A percentile compares a stretch with the other conserved stretches of the same genome.
Conservation (phyloP, 2,113 vertebrate genomes). For the Myotis yumanensis region DNA sequence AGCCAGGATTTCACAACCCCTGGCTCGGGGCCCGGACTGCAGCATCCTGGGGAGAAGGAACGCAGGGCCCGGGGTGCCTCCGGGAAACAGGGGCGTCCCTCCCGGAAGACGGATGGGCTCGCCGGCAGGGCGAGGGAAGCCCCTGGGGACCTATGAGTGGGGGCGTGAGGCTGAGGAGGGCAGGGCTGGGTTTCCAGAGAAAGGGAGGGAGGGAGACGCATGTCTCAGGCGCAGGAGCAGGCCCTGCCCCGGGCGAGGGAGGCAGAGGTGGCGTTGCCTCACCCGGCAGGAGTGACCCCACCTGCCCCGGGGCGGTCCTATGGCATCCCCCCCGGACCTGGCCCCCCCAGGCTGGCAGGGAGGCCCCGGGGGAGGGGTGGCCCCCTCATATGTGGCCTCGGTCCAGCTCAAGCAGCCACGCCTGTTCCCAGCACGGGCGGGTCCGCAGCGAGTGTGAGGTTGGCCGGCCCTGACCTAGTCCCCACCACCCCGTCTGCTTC, state of each 20-base stretch:
- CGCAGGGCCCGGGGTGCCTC: neutral
- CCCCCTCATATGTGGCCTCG: too few species aligned
- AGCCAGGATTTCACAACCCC: neutral
- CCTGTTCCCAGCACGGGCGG: neutral
- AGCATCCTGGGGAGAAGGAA: neutral
- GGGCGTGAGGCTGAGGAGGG: neutral
- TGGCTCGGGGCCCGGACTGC: neutral
- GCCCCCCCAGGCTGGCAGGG: neutral
- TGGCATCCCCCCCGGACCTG: accelerated
- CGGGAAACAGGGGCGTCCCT: neutral
- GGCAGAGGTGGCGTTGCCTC: accelerated
- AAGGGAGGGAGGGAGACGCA: neutral
- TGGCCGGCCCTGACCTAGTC: neutral
- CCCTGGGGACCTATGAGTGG: neutral
- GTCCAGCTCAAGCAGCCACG: accelerated
- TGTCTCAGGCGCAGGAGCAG: neutral
- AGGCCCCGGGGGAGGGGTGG: neutral
- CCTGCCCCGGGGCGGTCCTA: accelerated
- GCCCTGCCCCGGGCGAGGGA: accelerated
- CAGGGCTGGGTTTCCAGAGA: neutral
- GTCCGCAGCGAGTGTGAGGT: neutral
- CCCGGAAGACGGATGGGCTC: neutral
- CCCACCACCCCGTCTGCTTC: neutral
- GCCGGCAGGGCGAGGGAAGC: neutral
- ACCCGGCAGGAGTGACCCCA: neutral